phyloP scores from a whole-genome alignment of 2,888 invertebrate species.

The Melanophora roralis region DNA sequence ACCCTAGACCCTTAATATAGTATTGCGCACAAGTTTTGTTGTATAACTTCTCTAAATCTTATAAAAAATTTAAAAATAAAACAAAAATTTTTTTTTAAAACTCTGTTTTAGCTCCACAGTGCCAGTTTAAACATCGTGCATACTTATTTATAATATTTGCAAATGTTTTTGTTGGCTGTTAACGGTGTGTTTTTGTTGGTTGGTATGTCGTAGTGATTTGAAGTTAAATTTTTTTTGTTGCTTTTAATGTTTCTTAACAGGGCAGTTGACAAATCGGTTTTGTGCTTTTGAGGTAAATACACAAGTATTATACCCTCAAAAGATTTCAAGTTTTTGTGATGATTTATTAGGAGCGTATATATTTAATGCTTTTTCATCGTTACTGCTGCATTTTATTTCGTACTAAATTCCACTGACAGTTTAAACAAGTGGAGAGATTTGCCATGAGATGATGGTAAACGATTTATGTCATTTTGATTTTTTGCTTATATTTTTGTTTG shows the following conservation, averaged over 20 bases:
- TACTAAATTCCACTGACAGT: conserved; percentile 37
- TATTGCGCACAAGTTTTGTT: no score
- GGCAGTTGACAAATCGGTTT: conserved; percentile 62
- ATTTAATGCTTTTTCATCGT: conserved; percentile 1
- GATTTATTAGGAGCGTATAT: conserved; percentile 53
- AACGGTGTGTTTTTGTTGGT: not conserved
- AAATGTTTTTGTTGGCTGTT: conserved; percentile 19
- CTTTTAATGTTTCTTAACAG: conserved; percentile 30
- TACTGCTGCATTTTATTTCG: conserved; percentile 14
- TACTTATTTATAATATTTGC: conserved; percentile 25
- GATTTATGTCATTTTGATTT: conserved; percentile 6
- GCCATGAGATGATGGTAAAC: not conserved
- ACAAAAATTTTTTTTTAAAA: not conserved
- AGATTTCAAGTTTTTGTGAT: conserved; percentile 46
- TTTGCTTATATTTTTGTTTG: no score
- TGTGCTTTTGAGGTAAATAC: conserved; percentile 45
- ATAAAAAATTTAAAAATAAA: no score
- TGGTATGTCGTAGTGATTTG: conserved; percentile 46
- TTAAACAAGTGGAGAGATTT: conserved; percentile 20
- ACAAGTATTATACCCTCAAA: conserved; percentile 43
- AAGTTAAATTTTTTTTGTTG: conserved; percentile 39
- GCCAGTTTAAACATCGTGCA: conserved; percentile 34
- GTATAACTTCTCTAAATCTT: no score
- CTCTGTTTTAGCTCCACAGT: not conserved
- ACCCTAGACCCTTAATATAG: no score